These are phyloP conservation scores for Phortica magna DNA, from an alignment of 2,888 invertebrate genomes.

Conservation along the genomic window DNA sequence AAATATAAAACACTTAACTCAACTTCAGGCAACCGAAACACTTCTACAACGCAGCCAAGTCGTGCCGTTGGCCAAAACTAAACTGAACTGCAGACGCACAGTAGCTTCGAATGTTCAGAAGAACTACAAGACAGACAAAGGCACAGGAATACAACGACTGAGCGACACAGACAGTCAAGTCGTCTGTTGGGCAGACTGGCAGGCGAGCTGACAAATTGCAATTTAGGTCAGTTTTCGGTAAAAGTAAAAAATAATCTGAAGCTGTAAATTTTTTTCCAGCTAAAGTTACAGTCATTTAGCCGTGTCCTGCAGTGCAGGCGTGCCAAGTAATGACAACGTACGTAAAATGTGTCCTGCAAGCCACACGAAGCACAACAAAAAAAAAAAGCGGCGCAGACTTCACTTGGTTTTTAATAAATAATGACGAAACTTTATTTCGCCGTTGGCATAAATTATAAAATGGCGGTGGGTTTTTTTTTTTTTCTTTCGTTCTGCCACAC, in stretches of 20 bases:
- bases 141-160: not conserved
- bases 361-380: not conserved
- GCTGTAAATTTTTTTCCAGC: conserved; percentile 1
- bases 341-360: not conserved
- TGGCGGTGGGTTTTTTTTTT: conserved; percentile 61
- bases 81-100: conserved; percentile 38
- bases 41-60: conserved; percentile 41
- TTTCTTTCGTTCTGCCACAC: not conserved
- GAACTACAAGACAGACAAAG: not conserved
- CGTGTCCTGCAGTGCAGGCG: conserved; percentile 44
- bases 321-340: conserved; percentile 44
- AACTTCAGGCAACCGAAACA: conserved; percentile 51
- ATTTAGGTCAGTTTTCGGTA: conserved; percentile 33
- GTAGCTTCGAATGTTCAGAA: conserved; percentile 37
- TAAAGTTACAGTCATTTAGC: not conserved
- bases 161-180: conserved; percentile 34
- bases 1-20: conserved; percentile 72
- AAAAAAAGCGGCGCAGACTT: conserved; percentile 18
- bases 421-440: conserved; percentile 71
- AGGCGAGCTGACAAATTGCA: conserved; percentile 40
- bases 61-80: conserved; percentile 43
- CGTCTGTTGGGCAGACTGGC: conserved; percentile 48
- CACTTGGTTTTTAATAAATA: conserved; percentile 64
- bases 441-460: conserved; percentile 73
- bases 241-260: not conserved